A percentile compares a stretch with the other conserved stretches of the same genome.
These are phyloP conservation scores for Sarcophaga peregrina DNA, from an alignment of 1,140 invertebrate genomes.

Conservation along the genomic window DNA sequence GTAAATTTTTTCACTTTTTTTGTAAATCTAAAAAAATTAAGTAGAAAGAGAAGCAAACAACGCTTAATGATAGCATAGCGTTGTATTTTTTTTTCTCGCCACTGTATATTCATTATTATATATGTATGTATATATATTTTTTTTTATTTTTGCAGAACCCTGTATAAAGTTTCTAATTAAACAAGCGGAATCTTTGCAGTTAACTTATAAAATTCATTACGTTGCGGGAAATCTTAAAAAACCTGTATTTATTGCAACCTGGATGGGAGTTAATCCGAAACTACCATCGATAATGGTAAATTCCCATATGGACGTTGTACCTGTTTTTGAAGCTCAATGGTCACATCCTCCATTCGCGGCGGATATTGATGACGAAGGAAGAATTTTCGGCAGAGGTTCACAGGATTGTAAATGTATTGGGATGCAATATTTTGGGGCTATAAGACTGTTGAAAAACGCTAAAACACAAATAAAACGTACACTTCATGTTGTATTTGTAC, in stretches of 20 bases:
- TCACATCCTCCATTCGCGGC: constrained; percentile 76
- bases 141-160: constrained; percentile 40
- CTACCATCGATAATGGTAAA: constrained; percentile 78
- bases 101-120: no score
- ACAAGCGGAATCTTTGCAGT: constrained; percentile 71
- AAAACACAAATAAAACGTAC: constrained; percentile 72
- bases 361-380: constrained; percentile 75
- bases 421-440: constrained; percentile 72
- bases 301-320: constrained; percentile 88
- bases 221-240: constrained; percentile 65
- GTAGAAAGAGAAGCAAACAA: no score
- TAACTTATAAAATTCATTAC: constrained; percentile 69
- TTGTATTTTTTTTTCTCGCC: no score
- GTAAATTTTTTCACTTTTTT: no score
- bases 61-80: no score
- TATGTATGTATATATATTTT: neutral
- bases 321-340: constrained; percentile 75
- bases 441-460: constrained; percentile 72
- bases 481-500: constrained; percentile 81
- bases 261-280: constrained; percentile 73
- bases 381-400: constrained; percentile 81
- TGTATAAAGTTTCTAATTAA: constrained; percentile 72
- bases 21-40: no score
- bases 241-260: constrained; percentile 78
- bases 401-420: constrained; percentile 70